Percentiles rank a stretch among this genome's conserved stretches.
These are phyloP conservation scores for Drosophila orena DNA, from an alignment of 1,140 invertebrate species.

Conservation along the genomic window DNA sequence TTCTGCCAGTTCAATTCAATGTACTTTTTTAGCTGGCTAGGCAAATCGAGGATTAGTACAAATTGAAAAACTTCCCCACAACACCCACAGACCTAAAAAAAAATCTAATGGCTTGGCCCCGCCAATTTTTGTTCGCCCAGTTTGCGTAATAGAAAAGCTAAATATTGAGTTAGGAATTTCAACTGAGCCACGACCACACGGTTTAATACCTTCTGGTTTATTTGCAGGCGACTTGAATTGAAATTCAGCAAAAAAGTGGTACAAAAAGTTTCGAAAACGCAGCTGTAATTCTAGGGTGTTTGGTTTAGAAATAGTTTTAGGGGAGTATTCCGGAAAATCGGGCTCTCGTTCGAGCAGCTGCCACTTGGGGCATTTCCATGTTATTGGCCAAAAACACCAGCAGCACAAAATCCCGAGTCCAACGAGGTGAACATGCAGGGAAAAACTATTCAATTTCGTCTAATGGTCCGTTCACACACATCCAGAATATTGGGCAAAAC, in stretches of 20 bases:
- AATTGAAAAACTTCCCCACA: slow-evolving; percentile 63
- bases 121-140: background rate
- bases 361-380: slow-evolving; percentile 13
- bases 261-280: slow-evolving; percentile 1
- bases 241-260: slow-evolving; percentile 7
- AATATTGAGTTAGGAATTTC: slow-evolving; percentile 75
- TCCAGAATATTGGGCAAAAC: background rate
- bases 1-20: slow-evolving; percentile 54
- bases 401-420: background rate
- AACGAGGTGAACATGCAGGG: slow-evolving; percentile 28
- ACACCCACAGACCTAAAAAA: background rate
- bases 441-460: slow-evolving; percentile 39
- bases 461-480: slow-evolving; percentile 20
- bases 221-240: slow-evolving; percentile 18
- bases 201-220: slow-evolving; percentile 14
- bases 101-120: slow-evolving; percentile 14
- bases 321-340: slow-evolving; percentile 7
- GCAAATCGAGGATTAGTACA: slow-evolving; percentile 64
- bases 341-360: slow-evolving; percentile 27
- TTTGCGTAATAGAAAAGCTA: slow-evolving; percentile 64
- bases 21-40: slow-evolving; percentile 48
- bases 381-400: slow-evolving; percentile 10
- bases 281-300: background rate
- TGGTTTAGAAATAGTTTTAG: background rate
- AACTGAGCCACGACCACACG: slow-evolving; percentile 37